phyloP scores from a whole-genome alignment of 2,888 invertebrate genomes.

The Suillia variegata region DNA sequence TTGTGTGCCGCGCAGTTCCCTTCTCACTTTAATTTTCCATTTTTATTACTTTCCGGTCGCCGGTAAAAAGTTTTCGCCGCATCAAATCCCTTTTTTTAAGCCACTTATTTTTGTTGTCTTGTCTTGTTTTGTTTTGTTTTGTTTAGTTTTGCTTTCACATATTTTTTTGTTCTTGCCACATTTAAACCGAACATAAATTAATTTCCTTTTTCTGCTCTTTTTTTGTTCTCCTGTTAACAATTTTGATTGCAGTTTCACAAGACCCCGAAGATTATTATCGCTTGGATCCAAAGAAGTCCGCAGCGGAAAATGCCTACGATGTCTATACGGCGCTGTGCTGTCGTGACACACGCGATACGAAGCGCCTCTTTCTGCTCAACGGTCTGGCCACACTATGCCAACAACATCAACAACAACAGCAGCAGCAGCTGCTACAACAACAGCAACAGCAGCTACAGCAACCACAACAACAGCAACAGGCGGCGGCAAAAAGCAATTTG shows the following conservation, averaged over 20 bases:
- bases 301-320: slow-evolving; percentile 69
- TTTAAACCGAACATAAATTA: neutral
- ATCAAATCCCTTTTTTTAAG: neutral
- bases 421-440: slow-evolving; percentile 30
- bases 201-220: neutral
- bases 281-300: slow-evolving; percentile 66
- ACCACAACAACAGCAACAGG: slow-evolving; percentile 20
- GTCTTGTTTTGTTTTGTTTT: no score
- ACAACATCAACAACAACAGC: slow-evolving; percentile 31
- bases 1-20: slow-evolving; percentile 3
- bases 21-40: no score
- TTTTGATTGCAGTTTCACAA: slow-evolving; percentile 45
- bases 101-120: no score
- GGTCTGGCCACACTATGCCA: slow-evolving; percentile 77
- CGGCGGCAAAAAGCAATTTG: slow-evolving; percentile 56
- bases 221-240: no score
- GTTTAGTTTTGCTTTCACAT: neutral
- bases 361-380: slow-evolving; percentile 85
- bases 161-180: neutral
- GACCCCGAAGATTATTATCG: slow-evolving; percentile 69
- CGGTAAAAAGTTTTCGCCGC: neutral
- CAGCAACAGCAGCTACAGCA: no score
- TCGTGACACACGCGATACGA: slow-evolving; percentile 70
- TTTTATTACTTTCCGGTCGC: no score
- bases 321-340: slow-evolving; percentile 68